phyloP scores from a whole-genome alignment of 2,113 vertebrate genomes.

The Gymnorhina tibicen region DNA sequence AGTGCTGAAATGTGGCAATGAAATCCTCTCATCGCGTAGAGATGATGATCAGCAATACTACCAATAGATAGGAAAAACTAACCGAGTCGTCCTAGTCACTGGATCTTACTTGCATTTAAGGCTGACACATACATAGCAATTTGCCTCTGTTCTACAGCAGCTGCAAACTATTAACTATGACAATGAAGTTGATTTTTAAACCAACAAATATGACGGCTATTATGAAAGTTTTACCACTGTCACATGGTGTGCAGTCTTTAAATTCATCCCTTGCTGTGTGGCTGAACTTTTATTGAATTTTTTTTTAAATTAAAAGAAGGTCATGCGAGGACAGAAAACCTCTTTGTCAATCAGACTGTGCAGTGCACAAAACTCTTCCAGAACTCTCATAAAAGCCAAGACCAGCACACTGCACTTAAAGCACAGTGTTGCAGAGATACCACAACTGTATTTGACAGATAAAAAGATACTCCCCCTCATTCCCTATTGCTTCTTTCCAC shows the following conservation, averaged over 20 bases:
- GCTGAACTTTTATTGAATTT: conserved; percentile 66
- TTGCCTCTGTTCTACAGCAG: conserved; percentile 58
- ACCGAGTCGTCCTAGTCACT: not conserved
- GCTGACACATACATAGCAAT: conserved; percentile 51
- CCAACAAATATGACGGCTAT: conserved; percentile 63
- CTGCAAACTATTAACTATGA: conserved; percentile 68
- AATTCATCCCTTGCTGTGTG: conserved; percentile 62
- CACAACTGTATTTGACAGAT: not conserved
- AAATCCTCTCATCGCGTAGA: conserved; percentile 24
- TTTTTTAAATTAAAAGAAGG: conserved; percentile 56
- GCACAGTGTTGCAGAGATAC: not conserved
- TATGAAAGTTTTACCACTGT: conserved; percentile 67
- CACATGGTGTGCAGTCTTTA: conserved; percentile 64
- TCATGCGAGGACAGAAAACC: conserved; percentile 55
- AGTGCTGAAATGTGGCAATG: conserved; percentile 62
- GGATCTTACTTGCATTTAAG: conserved; percentile 42
- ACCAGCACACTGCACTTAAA: not conserved
- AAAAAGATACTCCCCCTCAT: not conserved
- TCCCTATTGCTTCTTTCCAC: not conserved
- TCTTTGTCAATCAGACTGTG: conserved; percentile 38
- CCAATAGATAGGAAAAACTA: conserved; percentile 60
- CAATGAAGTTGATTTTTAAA: conserved; percentile 68
- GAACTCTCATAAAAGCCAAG: conserved; percentile 5
- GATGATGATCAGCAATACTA: conserved; percentile 52
- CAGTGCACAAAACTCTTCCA: conserved; percentile 31